Evolutionary conservation across 2,888 invertebrate species (phyloP).

Genomic region (Tribolium freemani): DNA sequence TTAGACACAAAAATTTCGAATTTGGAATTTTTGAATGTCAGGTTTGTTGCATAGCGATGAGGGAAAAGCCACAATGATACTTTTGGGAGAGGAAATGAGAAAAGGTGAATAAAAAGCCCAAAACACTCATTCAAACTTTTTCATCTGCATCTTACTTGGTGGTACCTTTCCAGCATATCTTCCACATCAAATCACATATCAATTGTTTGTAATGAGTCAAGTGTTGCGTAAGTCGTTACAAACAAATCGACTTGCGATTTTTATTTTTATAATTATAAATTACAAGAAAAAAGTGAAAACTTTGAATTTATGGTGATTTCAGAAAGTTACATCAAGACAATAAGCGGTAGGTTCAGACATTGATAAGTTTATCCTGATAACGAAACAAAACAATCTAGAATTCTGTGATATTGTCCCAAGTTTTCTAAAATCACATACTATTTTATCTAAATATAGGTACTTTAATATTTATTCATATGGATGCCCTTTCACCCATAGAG

Average conservation of each 20-base stretch:
- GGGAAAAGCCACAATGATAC: neutral
- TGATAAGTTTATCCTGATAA: conserved; percentile 36
- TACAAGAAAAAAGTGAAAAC: conserved; percentile 59
- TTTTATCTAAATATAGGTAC: conserved; percentile 56
- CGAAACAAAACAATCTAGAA: conserved; percentile 18
- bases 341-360: conserved; percentile 47
- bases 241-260: conserved; percentile 48
- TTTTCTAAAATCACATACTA: conserved; percentile 63
- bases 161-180: conserved; percentile 51
- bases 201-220: conserved; percentile 18
- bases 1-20: conserved; percentile 6
- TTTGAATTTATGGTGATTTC: conserved; percentile 59
- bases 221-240: conserved; percentile 9
- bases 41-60: neutral
- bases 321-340: conserved; percentile 62
- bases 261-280: conserved; percentile 48
- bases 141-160: conserved; percentile 58
- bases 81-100: neutral
- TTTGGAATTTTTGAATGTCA: conserved; percentile 1
- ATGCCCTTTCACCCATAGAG: conserved; percentile 66
- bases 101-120: conserved; percentile 12
- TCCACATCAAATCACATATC: conserved; percentile 47
- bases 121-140: conserved; percentile 57
- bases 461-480: conserved; percentile 57
- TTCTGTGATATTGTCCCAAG: conserved; percentile 60